phyloP scores from a whole-genome alignment of 2,113 vertebrate genomes.

The Prinia subflava region DNA sequence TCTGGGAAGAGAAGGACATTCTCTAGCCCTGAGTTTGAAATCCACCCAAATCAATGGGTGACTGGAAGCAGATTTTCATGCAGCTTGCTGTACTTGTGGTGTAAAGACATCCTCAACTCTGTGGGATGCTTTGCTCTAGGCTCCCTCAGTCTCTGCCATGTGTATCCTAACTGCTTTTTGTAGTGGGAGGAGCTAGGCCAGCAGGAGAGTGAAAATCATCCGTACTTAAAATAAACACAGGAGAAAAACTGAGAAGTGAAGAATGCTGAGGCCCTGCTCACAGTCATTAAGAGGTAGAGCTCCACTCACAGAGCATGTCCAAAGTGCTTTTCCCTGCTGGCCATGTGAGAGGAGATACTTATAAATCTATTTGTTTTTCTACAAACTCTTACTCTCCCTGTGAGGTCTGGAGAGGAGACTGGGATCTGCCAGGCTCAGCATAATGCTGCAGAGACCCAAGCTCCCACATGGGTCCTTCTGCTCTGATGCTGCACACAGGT shows the following conservation, averaged over 20 bases:
- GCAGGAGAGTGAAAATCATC: not conserved
- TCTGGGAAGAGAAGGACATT: not conserved
- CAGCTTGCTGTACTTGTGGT: not conserved
- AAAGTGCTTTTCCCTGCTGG: not conserved
- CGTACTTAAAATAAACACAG: conserved; percentile 29
- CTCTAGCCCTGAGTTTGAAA: not conserved
- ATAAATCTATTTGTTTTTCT: conserved; percentile 2
- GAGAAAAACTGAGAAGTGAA: not conserved
- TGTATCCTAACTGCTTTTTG: not conserved
- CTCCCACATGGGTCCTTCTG: not conserved
- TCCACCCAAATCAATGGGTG: not conserved
- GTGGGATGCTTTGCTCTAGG: not conserved
- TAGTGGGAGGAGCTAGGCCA: not conserved
- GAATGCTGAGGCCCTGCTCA: not conserved
- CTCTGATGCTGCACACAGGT: not conserved
- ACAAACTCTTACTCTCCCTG: not conserved
- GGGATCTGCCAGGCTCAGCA: rapidly evolving
- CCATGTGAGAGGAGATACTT: not conserved
- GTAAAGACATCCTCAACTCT: not conserved
- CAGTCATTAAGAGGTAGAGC: not conserved
- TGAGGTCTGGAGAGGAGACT: conserved; percentile 36
- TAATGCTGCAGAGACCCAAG: not conserved
- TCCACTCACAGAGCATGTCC: not conserved
- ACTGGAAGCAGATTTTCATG: not conserved
- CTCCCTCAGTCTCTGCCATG: not conserved